Conservation (phyloP, 2,888 invertebrate genomes). For the Chymomyza amoena region DNA sequence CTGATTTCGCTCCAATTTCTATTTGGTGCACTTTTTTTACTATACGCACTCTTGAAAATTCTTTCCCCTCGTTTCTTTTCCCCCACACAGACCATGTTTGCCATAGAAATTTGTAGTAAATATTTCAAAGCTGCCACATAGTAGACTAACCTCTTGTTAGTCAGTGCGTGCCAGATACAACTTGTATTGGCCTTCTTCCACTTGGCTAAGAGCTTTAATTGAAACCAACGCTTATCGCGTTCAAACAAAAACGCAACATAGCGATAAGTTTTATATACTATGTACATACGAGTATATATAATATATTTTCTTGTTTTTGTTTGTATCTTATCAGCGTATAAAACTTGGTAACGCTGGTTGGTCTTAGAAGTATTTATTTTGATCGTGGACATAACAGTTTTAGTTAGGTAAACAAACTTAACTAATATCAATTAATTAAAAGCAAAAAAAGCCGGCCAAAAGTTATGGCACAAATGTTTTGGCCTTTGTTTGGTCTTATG, state of each 20-base stretch:
- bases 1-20: slow-evolving; percentile 10
- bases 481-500: slow-evolving; percentile 4
- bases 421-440: slow-evolving; percentile 65
- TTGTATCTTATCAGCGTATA: slow-evolving; percentile 11
- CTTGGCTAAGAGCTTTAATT: slow-evolving; percentile 3
- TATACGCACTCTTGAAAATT: background rate
- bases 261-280: background rate
- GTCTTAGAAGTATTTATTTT: background rate
- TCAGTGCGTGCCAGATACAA: background rate
- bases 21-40: background rate
- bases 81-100: background rate
- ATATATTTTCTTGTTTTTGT: background rate
- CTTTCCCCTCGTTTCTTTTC: no score
- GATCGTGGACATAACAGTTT: background rate
- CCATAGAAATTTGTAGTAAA: background rate
- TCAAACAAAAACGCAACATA: background rate
- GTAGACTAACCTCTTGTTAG: background rate
- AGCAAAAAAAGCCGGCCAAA: slow-evolving; percentile 42
- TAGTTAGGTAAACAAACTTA: slow-evolving; percentile 6
- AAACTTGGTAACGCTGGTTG: slow-evolving; percentile 4
- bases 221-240: slow-evolving; percentile 4
- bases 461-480: background rate
- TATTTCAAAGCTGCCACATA: background rate
- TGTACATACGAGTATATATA: background rate
- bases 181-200: background rate